Evolutionary conservation across 2,888 invertebrate species (phyloP), one percentile per base, ranked within the genome.

Genomic region (Lochmaea crataegi): DNA sequence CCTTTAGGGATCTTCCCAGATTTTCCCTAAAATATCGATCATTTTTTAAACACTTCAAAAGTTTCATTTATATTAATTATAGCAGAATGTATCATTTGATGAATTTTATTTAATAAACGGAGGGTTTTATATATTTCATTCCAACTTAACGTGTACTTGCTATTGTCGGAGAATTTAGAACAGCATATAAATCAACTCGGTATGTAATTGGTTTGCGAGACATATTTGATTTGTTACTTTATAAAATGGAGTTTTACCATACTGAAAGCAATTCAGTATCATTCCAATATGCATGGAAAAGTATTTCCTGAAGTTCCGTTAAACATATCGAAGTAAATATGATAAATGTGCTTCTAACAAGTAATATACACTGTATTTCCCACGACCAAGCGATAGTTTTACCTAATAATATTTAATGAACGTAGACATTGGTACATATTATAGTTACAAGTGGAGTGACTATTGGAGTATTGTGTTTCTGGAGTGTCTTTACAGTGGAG

Each of bases 161-260:
- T 77, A 76, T 72, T 76, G 75, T 75, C 71, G 68, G 74, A 69
- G 74, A 77, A 79, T 79, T 76, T 77, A 78, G 76, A 77, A 72
- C 74, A 67, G 72, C 75, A 75, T 77, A 78, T 77, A 79, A 77
- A 79, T 79, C 78, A 77, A 74, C 76, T 77, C 75, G 72, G 60
- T 41, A 16, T 61, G 18, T 68, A 68, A 68, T 68, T 61, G 61
- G 61, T 68, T 60, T 61, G 60, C 42, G 60, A 68, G 68, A 68
- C 61, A 51, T 32, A 61, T 68, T 68, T 68, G 67, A 68, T 68
- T 68, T 68, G 67, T 68, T 68, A 45, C 67, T 58, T 42, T 38
- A 38, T 61, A 61, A 22, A 66, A 66, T 41, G 57, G 45, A 41
- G 38, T 66, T 56, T 56, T 22, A 11, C 9, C 16, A n/a, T 41